These are phyloP conservation scores for Pampus argenteus DNA, from an alignment of 2,797 vertebrate genomes.

Conservation along the genomic window DNA sequence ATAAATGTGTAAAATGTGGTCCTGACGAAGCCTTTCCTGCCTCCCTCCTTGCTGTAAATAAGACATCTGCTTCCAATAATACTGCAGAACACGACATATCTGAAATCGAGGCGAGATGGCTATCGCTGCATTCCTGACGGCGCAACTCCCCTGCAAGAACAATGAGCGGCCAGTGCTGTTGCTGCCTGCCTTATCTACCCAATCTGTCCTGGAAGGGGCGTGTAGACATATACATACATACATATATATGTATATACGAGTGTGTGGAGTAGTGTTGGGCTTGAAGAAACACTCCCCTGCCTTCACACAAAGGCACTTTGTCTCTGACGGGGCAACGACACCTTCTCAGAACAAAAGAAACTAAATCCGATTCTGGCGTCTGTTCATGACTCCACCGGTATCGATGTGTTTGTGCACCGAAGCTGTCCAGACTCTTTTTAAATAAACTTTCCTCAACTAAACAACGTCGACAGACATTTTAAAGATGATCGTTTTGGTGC, in stretches of 20 bases:
- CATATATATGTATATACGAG: conserved; percentile 8
- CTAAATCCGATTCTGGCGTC: conserved; percentile 50
- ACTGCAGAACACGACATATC: conserved; percentile 60
- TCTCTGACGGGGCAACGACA: conserved; percentile 61
- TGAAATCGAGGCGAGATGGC: conserved; percentile 70
- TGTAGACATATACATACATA: conserved; percentile 3
- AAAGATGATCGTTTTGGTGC: too few relatives aligned
- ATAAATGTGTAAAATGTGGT: conserved; percentile 43
- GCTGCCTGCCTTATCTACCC: conserved; percentile 58
- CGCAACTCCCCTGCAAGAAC: conserved; percentile 69
- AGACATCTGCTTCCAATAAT: conserved; percentile 81
- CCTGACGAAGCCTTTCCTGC: neutral
- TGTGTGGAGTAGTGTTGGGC: conserved; percentile 31
- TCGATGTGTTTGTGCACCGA: too few relatives aligned
- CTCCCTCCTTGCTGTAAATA: conserved; percentile 42
- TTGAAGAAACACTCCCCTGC: conserved; percentile 64
- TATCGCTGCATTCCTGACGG: conserved; percentile 75
- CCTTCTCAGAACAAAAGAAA: conserved; percentile 72
- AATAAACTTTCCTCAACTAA: too few relatives aligned
- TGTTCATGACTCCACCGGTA: too few relatives aligned
- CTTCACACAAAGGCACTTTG: conserved; percentile 73
- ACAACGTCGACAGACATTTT: too few relatives aligned
- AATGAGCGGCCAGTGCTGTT: conserved; percentile 73
- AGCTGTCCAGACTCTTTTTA: too few relatives aligned
- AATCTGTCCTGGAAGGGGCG: conserved; percentile 70